Evolutionary conservation across 2,888 invertebrate species (phyloP).

Genomic region (Lutraria lutraria): DNA sequence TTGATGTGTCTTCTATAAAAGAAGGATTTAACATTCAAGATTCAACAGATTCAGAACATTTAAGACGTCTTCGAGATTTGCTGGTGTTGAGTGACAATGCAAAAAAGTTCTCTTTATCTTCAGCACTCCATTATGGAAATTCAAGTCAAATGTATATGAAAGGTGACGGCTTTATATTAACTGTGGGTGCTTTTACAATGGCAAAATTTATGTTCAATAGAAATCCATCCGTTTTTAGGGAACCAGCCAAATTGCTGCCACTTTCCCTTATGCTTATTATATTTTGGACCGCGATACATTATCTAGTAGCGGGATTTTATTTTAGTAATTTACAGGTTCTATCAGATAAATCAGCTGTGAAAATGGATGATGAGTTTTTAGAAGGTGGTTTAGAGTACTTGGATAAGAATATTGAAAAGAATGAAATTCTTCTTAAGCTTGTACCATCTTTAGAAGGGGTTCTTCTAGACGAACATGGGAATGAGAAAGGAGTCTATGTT

Average conservation of each 20-base stretch:
- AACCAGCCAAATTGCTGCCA: not conserved
- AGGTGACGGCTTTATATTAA: not conserved
- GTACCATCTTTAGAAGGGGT: conserved; percentile 89
- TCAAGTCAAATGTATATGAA: not conserved
- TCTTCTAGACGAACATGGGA: conserved; percentile 64
- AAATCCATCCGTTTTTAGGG: not conserved
- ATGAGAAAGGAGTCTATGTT: conserved; percentile 36
- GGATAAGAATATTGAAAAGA: conserved; percentile 91
- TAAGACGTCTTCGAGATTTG: not conserved
- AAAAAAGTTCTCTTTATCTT: conserved; percentile 55
- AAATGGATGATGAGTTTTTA: conserved; percentile 89
- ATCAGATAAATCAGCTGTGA: conserved; percentile 89
- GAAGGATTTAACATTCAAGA: not conserved
- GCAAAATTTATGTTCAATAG: not conserved
- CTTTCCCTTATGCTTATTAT: not conserved
- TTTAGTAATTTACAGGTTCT: not conserved
- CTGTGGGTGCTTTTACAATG: not conserved
- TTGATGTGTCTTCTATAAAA: conserved; percentile 18
- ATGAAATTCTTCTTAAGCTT: conserved; percentile 91
- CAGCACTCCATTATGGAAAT: conserved; percentile 33
- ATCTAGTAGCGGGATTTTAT: not conserved
- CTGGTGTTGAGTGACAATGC: conserved; percentile 53
- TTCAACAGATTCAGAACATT: not conserved
- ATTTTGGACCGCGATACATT: not conserved
- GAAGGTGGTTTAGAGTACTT: conserved; percentile 93